Evolutionary conservation across 1,140 invertebrate genomes (phyloP), one percentile per base, ranked within the genome.

Genomic region (Microvelia longipes): DNA sequence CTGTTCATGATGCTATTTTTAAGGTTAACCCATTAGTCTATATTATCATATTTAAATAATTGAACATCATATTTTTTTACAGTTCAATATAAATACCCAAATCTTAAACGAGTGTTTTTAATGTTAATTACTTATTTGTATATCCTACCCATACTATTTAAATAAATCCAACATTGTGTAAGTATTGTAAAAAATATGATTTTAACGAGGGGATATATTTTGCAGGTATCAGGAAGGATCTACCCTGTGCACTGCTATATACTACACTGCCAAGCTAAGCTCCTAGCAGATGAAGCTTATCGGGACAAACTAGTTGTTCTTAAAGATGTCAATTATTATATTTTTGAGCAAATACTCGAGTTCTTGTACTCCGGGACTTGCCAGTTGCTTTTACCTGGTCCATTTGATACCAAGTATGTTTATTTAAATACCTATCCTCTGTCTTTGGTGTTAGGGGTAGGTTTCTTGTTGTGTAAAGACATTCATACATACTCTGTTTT

Each of bases 221-320:
- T n/a, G n/a, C n/a, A 83, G 81, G 81, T 87, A 66, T 82, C 82
- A 25, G 76, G 78, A 70, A 76, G 78, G 73, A 70, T 76, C 1
- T 87, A 83, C 77, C 80, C 83, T 27, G 85, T 85, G 1, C 90
- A 93, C 78, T 83, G 84, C 69, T 90, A 85, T 75, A 86, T 93
- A 72, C 75, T 92, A 62, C 85, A 70, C 11, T 68, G 25, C 19
- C 50, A 65, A n/a, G 67, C 65, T 68, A 66, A 68, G 14, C 13
- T 26, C 2, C 15, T 73, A 0, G 30, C 69, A 1, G 29, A 29
- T n/a, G 15, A 73, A 50, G 25, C 67, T 60, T 25, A 28, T 28
- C 28, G 68, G 1, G 69, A 67, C n/a, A 50, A 24, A 2, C 15
- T 66, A 29, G 30, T 72, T 30, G 26, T 85, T 1, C 67, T 87